Evolutionary conservation across 2,797 vertebrate genomes (phyloP), one percentile per base, ranked within the genome.

Genomic region (Chaenodraco wilsoni): DNA sequence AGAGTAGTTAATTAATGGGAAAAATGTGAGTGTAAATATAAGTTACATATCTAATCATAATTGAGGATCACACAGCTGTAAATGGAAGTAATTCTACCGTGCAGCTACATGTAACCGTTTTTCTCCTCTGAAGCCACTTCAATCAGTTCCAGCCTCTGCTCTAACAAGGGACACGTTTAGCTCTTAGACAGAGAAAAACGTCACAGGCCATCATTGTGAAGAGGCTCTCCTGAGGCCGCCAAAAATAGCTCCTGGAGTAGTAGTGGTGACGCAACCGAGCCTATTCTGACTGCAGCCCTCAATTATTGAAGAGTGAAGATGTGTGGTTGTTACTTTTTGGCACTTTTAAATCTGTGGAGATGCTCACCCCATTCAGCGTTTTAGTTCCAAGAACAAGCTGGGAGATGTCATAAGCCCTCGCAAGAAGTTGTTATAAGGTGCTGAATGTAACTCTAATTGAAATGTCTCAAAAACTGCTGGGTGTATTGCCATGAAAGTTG

Each of bases 241-340:
- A 48, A 68, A 87, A 89, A 92, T 91, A 92, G 83, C 80, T 66
- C 9, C 83, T 87, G 17, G 73, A 87, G 85, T 88, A 87, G 89
- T 91, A 85, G 84, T 70, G 59, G 74, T 91, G 90, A 91, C 66
- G 85, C 79, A 87, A 79, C 45, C 60, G 1, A 72, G 64, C 59
- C 65, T 59, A 45, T 71, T 88, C 83, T 84, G 73, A 84, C 72
- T 67, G 57, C 43, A 17, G 65, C 59, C 57, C 61, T 91, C 86
- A 88, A 92, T 91, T 84, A 89, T 82, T 89, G 79, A 90, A 60
- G 1, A 71, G 54, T 0, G 57, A 76, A 64, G 82, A 82, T 67
- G 81, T 61, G 77, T 51, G 60, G 64, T 74, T 79, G 75, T 79
- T 80, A 73, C 54, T 79, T 78, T 61, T 50, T 71, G 82, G 55